These are phyloP conservation scores for Ectobius pallidus DNA, from an alignment of 2,888 invertebrate genomes.

Conservation along the genomic window DNA sequence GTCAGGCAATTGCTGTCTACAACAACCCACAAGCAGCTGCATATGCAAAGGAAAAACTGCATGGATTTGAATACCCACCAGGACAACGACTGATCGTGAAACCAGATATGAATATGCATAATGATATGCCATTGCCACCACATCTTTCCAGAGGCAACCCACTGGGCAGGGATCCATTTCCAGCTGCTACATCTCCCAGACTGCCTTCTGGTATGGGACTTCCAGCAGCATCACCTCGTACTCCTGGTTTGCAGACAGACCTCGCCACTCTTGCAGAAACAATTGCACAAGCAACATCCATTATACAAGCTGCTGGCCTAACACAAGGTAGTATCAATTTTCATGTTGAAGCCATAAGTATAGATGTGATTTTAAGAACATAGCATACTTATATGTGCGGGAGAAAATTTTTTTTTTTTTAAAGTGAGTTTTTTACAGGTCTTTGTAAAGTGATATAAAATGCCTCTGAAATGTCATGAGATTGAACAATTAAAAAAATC, in stretches of 20 bases:
- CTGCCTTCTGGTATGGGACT: slow-evolving; percentile 41
- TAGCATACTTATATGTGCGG: no score
- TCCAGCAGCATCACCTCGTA: slow-evolving; percentile 49
- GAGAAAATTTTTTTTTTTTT: no score
- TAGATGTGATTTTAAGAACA: no score
- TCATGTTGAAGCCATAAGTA: no score
- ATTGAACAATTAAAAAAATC: no score
- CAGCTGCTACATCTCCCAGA: slow-evolving; percentile 37
- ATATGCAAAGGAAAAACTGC: slow-evolving; percentile 83
- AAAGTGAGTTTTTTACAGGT: no score
- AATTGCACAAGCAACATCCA: slow-evolving; percentile 76
- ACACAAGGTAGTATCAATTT: slow-evolving; percentile 52
- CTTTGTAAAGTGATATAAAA: no score
- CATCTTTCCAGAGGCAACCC: slow-evolving; percentile 16
- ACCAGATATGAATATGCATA: slow-evolving; percentile 56
- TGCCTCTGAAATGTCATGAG: no score
- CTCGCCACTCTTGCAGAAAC: slow-evolving; percentile 73
- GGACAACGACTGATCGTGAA: slow-evolving; percentile 81
- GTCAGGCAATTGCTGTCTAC: slow-evolving; percentile 72
- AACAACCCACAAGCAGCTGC: slow-evolving; percentile 71
- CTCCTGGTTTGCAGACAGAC: slow-evolving; percentile 59
- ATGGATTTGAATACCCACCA: slow-evolving; percentile 91
- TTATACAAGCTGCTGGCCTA: slow-evolving; percentile 69
- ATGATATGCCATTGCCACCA: slow-evolving; percentile 36
- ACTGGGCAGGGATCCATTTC: slow-evolving; percentile 37